Percentiles rank a stretch among this genome's conserved stretches.
phyloP scores from a whole-genome alignment of 2,888 invertebrate species.

The Heliconius sara region DNA sequence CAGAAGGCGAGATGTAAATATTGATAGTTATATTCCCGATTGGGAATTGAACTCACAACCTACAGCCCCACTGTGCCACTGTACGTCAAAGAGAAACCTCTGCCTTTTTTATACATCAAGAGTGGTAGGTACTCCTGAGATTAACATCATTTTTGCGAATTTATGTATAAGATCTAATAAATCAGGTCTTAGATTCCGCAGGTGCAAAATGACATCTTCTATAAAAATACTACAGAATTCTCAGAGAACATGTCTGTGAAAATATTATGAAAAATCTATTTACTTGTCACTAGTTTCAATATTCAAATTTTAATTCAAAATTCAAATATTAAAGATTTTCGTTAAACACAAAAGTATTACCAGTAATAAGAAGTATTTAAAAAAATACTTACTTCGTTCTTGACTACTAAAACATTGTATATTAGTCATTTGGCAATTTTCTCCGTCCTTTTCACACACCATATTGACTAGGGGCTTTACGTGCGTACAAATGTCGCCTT shows the following conservation, averaged over 20 bases:
- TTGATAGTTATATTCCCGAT: no score
- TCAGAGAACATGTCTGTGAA: no score
- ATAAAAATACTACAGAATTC: no score
- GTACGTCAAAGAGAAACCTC: no score
- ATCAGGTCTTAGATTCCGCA: background rate
- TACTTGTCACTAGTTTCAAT: background rate
- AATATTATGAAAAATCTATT: background rate
- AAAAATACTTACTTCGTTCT: conserved; percentile 54
- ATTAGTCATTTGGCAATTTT: conserved; percentile 67
- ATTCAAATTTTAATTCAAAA: no score
- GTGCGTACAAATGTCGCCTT: conserved; percentile 67
- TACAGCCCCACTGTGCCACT: no score
- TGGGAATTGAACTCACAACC: no score
- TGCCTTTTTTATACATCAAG: background rate
- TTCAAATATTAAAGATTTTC: background rate
- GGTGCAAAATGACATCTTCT: no score
- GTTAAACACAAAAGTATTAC: background rate
- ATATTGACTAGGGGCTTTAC: conserved; percentile 67
- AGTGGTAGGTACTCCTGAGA: background rate
- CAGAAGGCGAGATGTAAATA: no score
- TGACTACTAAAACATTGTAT: conserved; percentile 60
- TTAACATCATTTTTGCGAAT: background rate
- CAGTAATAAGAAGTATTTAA: background rate
- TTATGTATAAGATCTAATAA: no score
- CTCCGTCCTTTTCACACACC: conserved; percentile 72